These are phyloP conservation scores for Lipophrys pholis DNA, from an alignment of 2,113 vertebrate species.

Conservation along the genomic window DNA sequence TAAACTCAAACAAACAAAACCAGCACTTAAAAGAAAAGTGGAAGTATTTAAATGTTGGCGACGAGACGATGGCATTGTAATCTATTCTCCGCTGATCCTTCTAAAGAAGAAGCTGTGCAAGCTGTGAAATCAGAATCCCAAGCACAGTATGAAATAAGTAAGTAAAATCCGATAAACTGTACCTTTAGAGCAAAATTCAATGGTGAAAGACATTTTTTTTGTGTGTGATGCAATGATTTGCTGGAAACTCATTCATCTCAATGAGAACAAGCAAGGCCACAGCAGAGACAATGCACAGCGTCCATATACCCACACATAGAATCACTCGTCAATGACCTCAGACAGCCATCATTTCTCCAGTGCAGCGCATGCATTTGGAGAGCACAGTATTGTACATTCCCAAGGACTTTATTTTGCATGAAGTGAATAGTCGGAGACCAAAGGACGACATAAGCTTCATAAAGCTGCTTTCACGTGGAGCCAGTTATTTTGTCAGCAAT, in stretches of 20 bases:
- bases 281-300: constrained; percentile 3
- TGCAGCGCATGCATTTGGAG: constrained; percentile 6
- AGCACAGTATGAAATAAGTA: too few species aligned
- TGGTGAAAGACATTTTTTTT: background rate
- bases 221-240: background rate
- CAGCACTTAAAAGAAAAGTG: too few species aligned
- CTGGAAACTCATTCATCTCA: constrained; percentile 22
- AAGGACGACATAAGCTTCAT: constrained; percentile 12
- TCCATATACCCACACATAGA: constrained; percentile 26
- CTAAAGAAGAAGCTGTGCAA: too few species aligned
- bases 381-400: constrained; percentile 6
- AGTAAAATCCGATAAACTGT: too few species aligned
- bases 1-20: too few species aligned
- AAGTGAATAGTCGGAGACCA: constrained; percentile 11
- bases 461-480: constrained; percentile 42
- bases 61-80: too few species aligned
- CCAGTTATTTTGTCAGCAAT: constrained; percentile 42
- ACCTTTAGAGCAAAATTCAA: background rate
- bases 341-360: constrained; percentile 32
- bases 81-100: too few species aligned
- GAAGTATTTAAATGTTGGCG: too few species aligned
- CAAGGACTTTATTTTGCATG: constrained; percentile 21
- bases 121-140: too few species aligned
- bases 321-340: constrained; percentile 34
- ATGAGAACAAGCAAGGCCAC: background rate